Base-by-base conservation (phyloP, 2,797 vertebrate genomes). In the Poeciliopsis paucimaculata region DNA sequence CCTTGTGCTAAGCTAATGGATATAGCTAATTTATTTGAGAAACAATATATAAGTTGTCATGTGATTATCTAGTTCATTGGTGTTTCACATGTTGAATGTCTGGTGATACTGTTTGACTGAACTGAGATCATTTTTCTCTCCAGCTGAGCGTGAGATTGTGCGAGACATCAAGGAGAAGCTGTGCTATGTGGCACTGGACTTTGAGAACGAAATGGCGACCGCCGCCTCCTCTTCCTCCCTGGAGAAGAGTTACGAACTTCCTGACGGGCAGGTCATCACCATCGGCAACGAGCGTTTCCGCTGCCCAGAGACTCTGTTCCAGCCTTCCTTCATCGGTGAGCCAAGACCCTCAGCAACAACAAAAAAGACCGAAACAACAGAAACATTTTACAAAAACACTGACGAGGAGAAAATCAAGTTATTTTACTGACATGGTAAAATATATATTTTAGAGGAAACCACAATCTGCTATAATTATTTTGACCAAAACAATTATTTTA, bases 241-340 rank as follows among this genome's bases (percentile, higher is more conserved):
- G 92, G 96, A 96, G 89, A 96, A 96, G 94, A 96, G 95, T 94
- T 96, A 96, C 0, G 98, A 99, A 94, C 95, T 99, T 46, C 98
- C 98, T 0, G 98, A 99, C 0, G 98, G 98, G 34, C 98, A 99
- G 93, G 98, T 99, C 92, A 99, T 99, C 96, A 99, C 98, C 93
- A 99, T 99, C 0, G 98, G 98, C 85, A 99, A 99, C 0, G 98
- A 99, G 93, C 97, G 98, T 78, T 99, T 98, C 97, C 98, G 98
- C 84, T 99, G 98, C 93, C 98, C 98, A 0, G 98, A 98, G 95
- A 97, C 98, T 49, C 97, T 98, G 82, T 98, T 98, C 96, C 98
- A 98, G 93, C 98, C 98, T 1, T 98, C 97, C 78, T 98, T 98
- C 93, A 98, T 98, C 0, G 97, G 97, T 98, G 88, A 95, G 92